Evolutionary conservation across 2,113 vertebrate species (phyloP), one percentile per base, ranked within the genome.

Genomic region (Indicator maculatus): DNA sequence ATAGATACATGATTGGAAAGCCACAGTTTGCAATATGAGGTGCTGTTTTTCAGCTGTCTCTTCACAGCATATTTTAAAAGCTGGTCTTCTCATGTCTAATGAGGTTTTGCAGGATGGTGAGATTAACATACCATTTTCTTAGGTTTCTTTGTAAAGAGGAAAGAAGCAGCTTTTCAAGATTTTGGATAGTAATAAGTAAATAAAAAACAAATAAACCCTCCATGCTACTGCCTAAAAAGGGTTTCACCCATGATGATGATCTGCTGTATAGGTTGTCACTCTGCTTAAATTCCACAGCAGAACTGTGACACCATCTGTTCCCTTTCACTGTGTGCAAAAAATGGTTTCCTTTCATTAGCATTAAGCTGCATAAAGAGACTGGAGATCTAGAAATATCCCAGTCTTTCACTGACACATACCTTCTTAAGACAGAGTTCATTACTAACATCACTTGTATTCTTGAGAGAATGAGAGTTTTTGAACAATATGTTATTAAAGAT

Each of bases 271-370:
- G 94, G 85, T 95, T 94, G 93, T 95, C 94, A 95, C 93, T 93
- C 93, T 94, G 91, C 92, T 97, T 96, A 95, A 96, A 96, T 97
- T 96, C 94, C 93, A 94, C 89, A 94, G 94, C 94, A 91, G 89
- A 97, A 96, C 95, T 94, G 91, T 96, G 96, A 93, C 96, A 96
- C 97, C 95, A 96, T 96, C 95, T 96, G 95, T 96, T 97, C 90
- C 88, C 93, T 95, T 95, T 93, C 96, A 97, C 90, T 93, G 90
- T 91, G 96, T 86, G 91, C 91, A 95, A 95, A 96, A 96, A 96
- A 96, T 92, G 93, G 92, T 96, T 96, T 94, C 93, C 89, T 95
- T 97, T 97, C 95, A 95, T 92, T 93, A 97, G 92, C 95, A 84
- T 91, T 93, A 95, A 94, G 95, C 95, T 95, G 87, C 92, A 92